Evolutionary conservation across 2,113 vertebrate genomes (phyloP).

Genomic region (Lota lota): DNA sequence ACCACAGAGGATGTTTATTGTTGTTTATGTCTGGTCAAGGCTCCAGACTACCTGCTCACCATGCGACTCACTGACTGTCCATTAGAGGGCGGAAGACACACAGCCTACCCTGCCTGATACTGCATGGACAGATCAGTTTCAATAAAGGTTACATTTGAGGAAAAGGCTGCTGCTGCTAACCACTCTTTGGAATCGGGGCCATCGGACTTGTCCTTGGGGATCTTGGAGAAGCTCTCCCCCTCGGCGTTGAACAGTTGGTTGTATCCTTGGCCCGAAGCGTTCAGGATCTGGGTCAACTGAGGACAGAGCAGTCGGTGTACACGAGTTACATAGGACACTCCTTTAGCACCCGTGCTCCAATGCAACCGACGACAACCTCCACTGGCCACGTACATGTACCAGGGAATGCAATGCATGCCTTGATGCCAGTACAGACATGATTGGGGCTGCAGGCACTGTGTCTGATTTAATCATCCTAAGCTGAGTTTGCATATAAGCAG

Average conservation of each 20-base stretch:
- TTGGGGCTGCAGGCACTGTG: not conserved
- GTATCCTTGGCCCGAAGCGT: conserved; percentile 15
- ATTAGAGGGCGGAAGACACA: conserved; percentile 33
- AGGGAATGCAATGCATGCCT: too few species aligned
- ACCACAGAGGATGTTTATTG: conserved; percentile 37
- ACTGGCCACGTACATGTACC: too few species aligned
- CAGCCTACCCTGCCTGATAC: too few species aligned
- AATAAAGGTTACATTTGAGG: too few species aligned
- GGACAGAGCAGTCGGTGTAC: too few species aligned
- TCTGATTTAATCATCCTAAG: too few species aligned
- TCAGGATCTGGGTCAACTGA: conserved; percentile 62
- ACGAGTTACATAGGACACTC: too few species aligned
- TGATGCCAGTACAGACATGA: too few species aligned
- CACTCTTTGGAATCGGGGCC: conserved; percentile 61
- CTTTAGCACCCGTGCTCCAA: too few species aligned
- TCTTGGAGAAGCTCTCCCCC: conserved; percentile 69
- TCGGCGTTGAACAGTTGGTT: conserved; percentile 47
- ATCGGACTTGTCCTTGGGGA: conserved; percentile 37
- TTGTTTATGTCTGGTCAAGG: conserved; percentile 55
- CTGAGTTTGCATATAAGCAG: too few species aligned
- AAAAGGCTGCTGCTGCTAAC: conserved; percentile 57
- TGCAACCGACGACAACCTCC: too few species aligned
- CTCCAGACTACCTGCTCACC: conserved; percentile 42
- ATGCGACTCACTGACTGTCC: conserved; percentile 15
- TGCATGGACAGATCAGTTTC: too few species aligned